These are phyloP conservation scores for Albula goreensis DNA, from an alignment of 2,113 vertebrate species.

Conservation along the genomic window DNA sequence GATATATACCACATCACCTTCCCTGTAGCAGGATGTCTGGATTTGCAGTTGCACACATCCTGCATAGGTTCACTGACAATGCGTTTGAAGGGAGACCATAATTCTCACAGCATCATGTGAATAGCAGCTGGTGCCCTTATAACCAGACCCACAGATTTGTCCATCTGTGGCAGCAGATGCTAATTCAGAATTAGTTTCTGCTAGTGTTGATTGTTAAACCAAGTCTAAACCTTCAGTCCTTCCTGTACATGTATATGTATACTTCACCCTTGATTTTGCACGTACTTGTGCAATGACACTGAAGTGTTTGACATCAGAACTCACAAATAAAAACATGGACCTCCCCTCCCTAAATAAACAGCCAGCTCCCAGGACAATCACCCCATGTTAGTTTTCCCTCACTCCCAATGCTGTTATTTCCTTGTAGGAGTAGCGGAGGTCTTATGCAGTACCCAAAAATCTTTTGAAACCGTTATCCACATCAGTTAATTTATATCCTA, in stretches of 20 bases:
- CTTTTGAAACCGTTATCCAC: background rate
- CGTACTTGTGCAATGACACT: too few species aligned
- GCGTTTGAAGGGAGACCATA: background rate
- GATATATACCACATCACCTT: background rate
- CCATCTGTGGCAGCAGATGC: background rate
- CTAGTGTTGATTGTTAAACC: background rate
- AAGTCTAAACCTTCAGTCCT: background rate
- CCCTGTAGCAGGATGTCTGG: background rate
- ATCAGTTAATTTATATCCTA: background rate
- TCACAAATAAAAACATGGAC: background rate
- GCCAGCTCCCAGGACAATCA: too few species aligned
- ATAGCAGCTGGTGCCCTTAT: background rate
- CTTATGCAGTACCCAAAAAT: too few species aligned
- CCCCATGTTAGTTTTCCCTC: too few species aligned
- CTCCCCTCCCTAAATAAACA: too few species aligned
- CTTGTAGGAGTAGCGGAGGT: too few species aligned
- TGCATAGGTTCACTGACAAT: background rate
- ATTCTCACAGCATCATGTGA: background rate
- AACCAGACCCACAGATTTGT: background rate
- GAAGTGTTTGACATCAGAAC: background rate
- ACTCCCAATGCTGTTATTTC: too few species aligned
- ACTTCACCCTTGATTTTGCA: too few species aligned
- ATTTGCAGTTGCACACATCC: background rate
- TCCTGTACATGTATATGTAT: background rate
- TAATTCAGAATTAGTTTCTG: background rate